Conservation (phyloP, 2,113 vertebrate species). For the Haplochromis burtoni region DNA sequence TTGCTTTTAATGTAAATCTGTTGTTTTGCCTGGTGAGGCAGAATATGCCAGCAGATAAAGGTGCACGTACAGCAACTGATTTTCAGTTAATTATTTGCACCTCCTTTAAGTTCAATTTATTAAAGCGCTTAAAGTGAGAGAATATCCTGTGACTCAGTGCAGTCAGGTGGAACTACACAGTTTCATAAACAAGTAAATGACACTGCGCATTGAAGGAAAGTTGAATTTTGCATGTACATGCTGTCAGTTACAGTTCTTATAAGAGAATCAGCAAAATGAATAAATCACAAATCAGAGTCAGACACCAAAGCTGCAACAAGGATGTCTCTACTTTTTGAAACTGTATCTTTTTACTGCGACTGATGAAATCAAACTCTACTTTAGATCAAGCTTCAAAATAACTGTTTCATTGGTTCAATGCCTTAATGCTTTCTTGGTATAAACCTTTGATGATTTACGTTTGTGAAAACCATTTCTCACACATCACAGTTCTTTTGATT, state of each 20-base stretch:
- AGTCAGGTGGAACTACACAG: background rate
- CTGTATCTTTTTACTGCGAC: background rate
- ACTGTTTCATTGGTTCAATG: accelerated
- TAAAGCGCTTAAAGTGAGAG: background rate
- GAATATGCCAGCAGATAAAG: background rate
- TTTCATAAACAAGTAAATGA: background rate
- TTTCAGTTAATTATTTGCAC: background rate
- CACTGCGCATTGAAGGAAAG: background rate
- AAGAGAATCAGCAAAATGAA: background rate
- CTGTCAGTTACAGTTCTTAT: background rate
- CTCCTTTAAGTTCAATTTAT: background rate
- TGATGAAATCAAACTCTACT: background rate
- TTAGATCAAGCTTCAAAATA: background rate
- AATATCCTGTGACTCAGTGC: background rate
- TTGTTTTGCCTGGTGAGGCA: background rate
- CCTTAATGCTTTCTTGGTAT: background rate
- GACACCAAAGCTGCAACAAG: background rate
- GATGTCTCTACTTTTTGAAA: background rate
- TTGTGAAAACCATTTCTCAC: background rate
- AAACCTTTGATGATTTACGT: accelerated
- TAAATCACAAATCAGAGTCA: background rate
- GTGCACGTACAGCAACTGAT: background rate
- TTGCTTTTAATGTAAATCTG: accelerated
- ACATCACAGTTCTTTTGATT: background rate
- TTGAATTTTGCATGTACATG: background rate